Evolutionary conservation across 2,888 invertebrate species (phyloP).

Genomic region (Drosophila villosipedis): DNA sequence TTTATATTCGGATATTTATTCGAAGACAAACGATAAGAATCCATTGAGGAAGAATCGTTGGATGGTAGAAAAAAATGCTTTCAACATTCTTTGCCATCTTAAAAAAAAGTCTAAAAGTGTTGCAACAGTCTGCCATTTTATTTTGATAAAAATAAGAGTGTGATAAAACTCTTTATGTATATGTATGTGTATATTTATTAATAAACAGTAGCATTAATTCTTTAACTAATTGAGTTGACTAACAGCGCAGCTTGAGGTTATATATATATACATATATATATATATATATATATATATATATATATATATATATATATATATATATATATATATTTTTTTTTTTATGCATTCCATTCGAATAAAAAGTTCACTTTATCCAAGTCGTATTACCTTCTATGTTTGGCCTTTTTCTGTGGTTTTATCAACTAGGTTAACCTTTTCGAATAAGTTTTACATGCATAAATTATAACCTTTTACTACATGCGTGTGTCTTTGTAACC

Average conservation of each 20-base stretch:
- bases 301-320: background rate
- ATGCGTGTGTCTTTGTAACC: slow-evolving; percentile 22
- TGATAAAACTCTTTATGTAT: background rate
- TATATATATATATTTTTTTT: background rate
- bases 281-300: no score
- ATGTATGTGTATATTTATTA: background rate
- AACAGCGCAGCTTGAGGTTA: background rate
- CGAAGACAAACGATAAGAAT: background rate
- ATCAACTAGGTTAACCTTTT: slow-evolving; percentile 45
- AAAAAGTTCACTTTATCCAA: background rate
- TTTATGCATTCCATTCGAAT: background rate
- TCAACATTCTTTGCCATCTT: background rate
- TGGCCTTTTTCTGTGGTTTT: slow-evolving; percentile 25
- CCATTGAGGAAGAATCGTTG: background rate
- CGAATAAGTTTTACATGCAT: slow-evolving; percentile 43
- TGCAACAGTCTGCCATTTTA: background rate
- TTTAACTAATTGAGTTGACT: background rate
- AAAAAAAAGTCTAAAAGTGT: background rate
- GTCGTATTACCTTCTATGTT: background rate
- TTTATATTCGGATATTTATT: background rate
- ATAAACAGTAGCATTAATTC: background rate
- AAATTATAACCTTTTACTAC: slow-evolving; percentile 39
- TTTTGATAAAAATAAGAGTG: background rate
- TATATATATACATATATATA: background rate
- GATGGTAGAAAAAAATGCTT: background rate